Evolutionary conservation across 2,888 invertebrate genomes (phyloP), one percentile per base, ranked within the genome.

Genomic region (Ischnus inquisitorius): DNA sequence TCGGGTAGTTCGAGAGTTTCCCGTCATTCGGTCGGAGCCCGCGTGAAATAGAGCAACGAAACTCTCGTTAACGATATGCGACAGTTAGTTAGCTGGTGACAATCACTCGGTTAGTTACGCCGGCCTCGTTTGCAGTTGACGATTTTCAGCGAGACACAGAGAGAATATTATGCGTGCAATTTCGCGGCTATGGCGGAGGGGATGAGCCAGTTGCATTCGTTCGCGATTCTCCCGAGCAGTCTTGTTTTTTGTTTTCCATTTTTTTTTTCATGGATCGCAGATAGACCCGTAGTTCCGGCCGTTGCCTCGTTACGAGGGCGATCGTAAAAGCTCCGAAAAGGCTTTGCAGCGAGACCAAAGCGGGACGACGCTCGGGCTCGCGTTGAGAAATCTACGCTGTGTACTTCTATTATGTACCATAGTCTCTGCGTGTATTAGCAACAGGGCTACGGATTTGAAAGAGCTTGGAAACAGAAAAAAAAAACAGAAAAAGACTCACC

Each of bases 401-500:
- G 54, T 54, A 3, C 19, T 8, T 3, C 3, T 1, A 22, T 16
- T 22, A 22, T 22, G 22, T 12, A 22, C 22, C 10, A 22, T 12
- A 8, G 19, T 54, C 54, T 12, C 19, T 3, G 6, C 34, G 54
- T 34, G 22, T n/a, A 19, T 34, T 19, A 51, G 19, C 12, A 16
- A 48, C 12, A 22, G 46, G 16, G 28, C 34, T 34, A 41, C 3
- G 34, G 10, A 43, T 14, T 62, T n/a, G 48, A 46, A 64, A 72
- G 54, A 75, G 64, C 48, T 65, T 54, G n/a, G 51, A 25, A 28
- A 69, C 39, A 14, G 57, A 54, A 43, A 72, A 22, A 69, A 34
- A 67, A 25, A 72, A 25, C 0, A 19, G 3, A 22, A 54, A 54
- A 76, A 79, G 83, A 94, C 97, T 96, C 94, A 97, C 97, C 95